These are phyloP conservation scores for Pipa parva DNA, from an alignment of 2,113 vertebrate species.

Conservation along the genomic window DNA sequence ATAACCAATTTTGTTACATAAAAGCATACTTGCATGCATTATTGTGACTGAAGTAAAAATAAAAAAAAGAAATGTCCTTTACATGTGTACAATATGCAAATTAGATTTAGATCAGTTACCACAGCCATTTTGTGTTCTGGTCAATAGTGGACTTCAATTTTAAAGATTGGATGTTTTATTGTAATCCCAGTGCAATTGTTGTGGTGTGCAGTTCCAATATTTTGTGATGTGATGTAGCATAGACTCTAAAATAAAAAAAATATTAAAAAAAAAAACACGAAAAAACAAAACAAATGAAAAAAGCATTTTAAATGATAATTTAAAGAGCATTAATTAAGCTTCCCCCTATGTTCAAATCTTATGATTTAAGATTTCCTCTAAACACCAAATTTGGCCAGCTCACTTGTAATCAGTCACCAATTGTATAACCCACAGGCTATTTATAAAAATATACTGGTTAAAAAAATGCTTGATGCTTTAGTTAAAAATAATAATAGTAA, in stretches of 20 bases:
- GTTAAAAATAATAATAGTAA: conserved; percentile 54
- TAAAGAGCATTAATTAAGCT: conserved; percentile 15
- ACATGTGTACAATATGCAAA: conserved; percentile 84
- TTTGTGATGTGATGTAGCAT: conserved; percentile 78
- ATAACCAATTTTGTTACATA: conserved; percentile 73
- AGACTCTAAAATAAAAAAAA: conserved; percentile 63
- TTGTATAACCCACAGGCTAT: conserved; percentile 64
- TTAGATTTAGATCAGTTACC: conserved; percentile 89
- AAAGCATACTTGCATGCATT: conserved; percentile 88
- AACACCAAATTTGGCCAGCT: conserved; percentile 83
- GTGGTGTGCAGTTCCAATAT: conserved; percentile 87
- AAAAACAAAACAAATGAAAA: conserved; percentile 33
- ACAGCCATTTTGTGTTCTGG: conserved; percentile 81
- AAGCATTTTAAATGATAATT: background rate
- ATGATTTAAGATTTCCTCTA: conserved; percentile 70
- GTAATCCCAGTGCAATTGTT: conserved; percentile 88
- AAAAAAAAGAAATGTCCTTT: conserved; percentile 73
- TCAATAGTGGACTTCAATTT: conserved; percentile 79
- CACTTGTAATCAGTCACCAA: conserved; percentile 79
- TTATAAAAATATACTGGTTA: conserved; percentile 52
- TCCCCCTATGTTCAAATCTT: conserved; percentile 59
- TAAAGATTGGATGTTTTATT: conserved; percentile 86
- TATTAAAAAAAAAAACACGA: conserved; percentile 30
- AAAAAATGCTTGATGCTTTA: conserved; percentile 57
- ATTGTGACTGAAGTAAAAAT: conserved; percentile 78